Conservation (phyloP, 2,797 vertebrate genomes). For the Gymnothorax reevesii region DNA sequence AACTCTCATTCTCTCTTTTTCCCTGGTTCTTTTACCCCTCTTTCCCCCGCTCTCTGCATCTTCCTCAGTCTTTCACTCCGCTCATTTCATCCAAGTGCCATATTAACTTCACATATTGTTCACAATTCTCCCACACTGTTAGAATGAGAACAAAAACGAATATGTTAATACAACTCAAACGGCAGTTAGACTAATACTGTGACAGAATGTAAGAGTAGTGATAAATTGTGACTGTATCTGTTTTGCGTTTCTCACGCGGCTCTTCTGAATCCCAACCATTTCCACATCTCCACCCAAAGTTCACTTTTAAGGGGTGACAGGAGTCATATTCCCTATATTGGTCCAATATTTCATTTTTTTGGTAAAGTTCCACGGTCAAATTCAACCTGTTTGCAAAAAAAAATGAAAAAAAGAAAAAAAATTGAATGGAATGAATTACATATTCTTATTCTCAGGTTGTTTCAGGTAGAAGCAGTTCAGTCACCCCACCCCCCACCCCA, state of each 20-base stretch:
- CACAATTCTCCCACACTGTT: background rate
- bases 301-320: too few species aligned
- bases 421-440: background rate
- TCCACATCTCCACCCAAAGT: too few species aligned
- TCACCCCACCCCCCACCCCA: too few species aligned
- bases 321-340: too few species aligned
- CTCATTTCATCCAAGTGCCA: background rate
- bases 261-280: too few species aligned
- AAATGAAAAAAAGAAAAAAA: background rate
- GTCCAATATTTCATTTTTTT: background rate
- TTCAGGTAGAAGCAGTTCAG: too few species aligned
- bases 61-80: background rate
- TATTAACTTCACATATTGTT: background rate
- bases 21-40: too few species aligned
- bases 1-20: background rate
- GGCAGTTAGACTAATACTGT: background rate
- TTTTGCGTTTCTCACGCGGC: background rate
- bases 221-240: background rate
- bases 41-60: too few species aligned
- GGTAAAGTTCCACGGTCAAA: background rate
- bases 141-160: background rate
- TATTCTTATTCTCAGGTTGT: too few species aligned
- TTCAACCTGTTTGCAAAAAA: background rate
- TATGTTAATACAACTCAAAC: background rate
- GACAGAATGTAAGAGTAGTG: background rate